A percentile compares a stretch with the other conserved stretches of the same genome.
phyloP scores from a whole-genome alignment of 1,140 invertebrate species.

The Scaptomyza pallida region DNA sequence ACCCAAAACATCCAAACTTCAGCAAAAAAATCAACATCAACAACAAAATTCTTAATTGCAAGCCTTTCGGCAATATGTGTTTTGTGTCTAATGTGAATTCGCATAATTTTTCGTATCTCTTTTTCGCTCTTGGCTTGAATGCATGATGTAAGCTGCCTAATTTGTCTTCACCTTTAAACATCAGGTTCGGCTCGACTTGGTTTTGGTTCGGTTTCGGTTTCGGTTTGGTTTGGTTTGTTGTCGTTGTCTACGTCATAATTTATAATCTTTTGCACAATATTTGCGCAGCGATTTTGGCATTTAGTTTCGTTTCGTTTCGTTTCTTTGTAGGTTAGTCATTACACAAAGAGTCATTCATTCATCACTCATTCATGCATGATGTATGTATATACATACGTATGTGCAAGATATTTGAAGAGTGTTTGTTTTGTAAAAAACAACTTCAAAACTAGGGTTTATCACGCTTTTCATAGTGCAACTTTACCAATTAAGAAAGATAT shows the following conservation, averaged over 20 bases:
- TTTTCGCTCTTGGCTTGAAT: conserved; percentile 18
- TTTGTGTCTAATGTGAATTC: conserved; percentile 5
- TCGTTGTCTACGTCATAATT: conserved; percentile 36
- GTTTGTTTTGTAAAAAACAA: too few species aligned
- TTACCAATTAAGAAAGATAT: not conserved
- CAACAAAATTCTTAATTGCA: conserved; percentile 73
- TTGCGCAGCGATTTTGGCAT: conserved; percentile 48
- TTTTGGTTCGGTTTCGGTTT: conserved; percentile 50
- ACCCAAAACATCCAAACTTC: conserved; percentile 57
- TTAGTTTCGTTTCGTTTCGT: conserved; percentile 10
- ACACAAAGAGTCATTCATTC: conserved; percentile 34
- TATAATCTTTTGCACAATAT: conserved; percentile 54
- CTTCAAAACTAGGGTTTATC: conserved; percentile 15
- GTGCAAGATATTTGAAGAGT: conserved; percentile 2
- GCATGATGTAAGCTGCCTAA: conserved; percentile 74
- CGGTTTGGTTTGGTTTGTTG: not conserved
- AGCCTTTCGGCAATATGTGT: conserved; percentile 54
- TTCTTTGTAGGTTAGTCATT: conserved; percentile 17
- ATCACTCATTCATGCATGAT: conserved; percentile 31
- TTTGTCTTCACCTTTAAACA: conserved; percentile 72
- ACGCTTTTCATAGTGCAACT: conserved; percentile 22
- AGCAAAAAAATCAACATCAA: too few species aligned
- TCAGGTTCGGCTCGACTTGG: conserved; percentile 32
- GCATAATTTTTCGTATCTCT: conserved; percentile 18
- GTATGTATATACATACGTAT: not conserved